phyloP scores from a whole-genome alignment of 2,797 vertebrate genomes.

The Lepilemur ruficaudatus region DNA sequence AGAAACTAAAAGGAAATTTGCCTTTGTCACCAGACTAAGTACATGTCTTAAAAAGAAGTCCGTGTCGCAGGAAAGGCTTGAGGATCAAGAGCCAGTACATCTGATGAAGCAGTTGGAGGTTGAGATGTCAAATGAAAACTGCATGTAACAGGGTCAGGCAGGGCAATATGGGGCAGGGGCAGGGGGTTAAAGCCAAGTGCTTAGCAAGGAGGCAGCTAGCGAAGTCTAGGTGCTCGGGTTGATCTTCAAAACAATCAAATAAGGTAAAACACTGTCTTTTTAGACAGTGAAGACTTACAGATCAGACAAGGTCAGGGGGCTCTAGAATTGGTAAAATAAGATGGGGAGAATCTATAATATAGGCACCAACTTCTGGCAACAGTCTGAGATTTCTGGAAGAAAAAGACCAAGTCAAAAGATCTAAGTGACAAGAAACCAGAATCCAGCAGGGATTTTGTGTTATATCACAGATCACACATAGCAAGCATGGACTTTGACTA shows the following conservation, averaged over 20 bases:
- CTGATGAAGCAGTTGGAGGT: neutral
- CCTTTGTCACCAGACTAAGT: neutral
- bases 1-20: neutral
- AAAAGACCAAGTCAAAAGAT: neutral
- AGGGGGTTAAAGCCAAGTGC: neutral
- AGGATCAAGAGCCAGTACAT: neutral
- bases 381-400: neutral
- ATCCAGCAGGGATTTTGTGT: neutral
- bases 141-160: rapidly evolving
- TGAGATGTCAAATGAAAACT: neutral
- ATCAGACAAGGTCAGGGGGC: neutral
- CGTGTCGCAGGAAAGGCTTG: neutral
- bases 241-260: neutral
- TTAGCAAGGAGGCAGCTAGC: neutral
- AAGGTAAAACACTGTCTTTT: neutral
- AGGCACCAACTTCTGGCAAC: neutral
- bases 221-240: neutral
- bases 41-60: neutral
- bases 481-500: neutral
- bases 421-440: neutral
- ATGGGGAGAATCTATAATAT: neutral
- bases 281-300: neutral
- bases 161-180: rapidly evolving
- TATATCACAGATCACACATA: neutral
- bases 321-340: neutral